Conservation (phyloP, 2,113 vertebrate species). For the Calonectris borealis region DNA sequence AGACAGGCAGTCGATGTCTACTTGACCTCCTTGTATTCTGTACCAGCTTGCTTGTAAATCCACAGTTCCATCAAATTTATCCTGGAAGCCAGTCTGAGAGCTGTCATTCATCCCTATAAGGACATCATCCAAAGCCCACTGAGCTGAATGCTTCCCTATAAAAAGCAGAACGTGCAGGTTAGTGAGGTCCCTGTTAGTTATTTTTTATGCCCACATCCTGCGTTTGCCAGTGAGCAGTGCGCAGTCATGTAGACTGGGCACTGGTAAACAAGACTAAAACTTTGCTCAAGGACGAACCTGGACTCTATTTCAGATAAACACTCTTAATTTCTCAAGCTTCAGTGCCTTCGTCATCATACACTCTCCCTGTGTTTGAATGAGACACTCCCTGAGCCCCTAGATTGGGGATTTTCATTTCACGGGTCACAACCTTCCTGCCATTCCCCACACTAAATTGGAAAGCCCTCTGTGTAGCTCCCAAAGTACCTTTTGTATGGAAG, state of each 20-base stretch:
- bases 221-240: neutral
- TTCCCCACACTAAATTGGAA: neutral
- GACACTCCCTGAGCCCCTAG: neutral
- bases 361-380: neutral
- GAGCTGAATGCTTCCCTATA: slow-evolving; percentile 92
- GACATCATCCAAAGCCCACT: slow-evolving; percentile 95
- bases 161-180: slow-evolving; percentile 27
- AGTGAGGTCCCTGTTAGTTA: neutral
- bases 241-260: neutral
- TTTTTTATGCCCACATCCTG: neutral
- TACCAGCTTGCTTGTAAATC: slow-evolving; percentile 95
- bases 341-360: neutral
- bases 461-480: neutral
- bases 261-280: neutral
- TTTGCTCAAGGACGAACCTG: neutral
- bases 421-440: neutral
- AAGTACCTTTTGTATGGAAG: neutral
- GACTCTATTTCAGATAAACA: neutral
- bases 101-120: slow-evolving; percentile 98
- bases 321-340: neutral
- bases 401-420: neutral
- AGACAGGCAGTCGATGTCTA: slow-evolving; percentile 92
- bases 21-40: slow-evolving; percentile 93
- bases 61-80: slow-evolving; percentile 91
- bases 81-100: slow-evolving; percentile 92